Base-by-base conservation (phyloP, 1,140 invertebrate species). In the Uloborus diversus region DNA sequence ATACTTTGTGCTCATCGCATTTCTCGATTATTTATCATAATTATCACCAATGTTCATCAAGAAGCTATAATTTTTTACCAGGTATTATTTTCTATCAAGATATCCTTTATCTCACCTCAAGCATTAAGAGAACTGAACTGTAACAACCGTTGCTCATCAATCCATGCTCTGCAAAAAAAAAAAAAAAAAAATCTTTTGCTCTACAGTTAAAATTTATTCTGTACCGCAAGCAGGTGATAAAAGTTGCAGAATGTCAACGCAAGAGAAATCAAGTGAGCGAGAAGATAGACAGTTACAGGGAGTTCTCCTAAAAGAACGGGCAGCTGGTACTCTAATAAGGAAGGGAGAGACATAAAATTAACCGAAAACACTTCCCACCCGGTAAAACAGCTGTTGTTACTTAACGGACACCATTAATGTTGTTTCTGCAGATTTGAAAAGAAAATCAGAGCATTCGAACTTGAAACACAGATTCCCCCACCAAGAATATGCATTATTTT, bases 211-310 rank as follows among this genome's bases (percentile, higher is more conserved):
- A 42, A 42, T 42, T 42, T 17, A 42, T 9, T 42, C 37, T 17
- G 37, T 42, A 17, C 17, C 17, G 7, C 5, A 53, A 14, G 70
- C 70, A 73, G 70, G 70, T 73, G 70, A 62, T 61, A 42, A 73
- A 73, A 33, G 33, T 20, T 32, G 17, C 11, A 57, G 37, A 71
- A 62, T 73, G 70, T 73, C 70, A 73, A 73, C 70, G 70, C 70
- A 62, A 35, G 57, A 73, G 57, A 73, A 73, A 28, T 73, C 70
- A 73, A 73, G 70, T 62, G 57, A 73, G 62, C 27, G 57, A 62
- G 70, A 73, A 47, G 70, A 32, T 20, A 9, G 14, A 71, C 33
- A 56, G 7, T 42, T 42, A 42, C 14, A 32, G 30, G 53, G 23
- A 27, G 33, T 3, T 14, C 32, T 7, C 3, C 23, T 42, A 2